phyloP scores from a whole-genome alignment of 2,797 vertebrate genomes.

The Microctenopoma steveboyesi region DNA sequence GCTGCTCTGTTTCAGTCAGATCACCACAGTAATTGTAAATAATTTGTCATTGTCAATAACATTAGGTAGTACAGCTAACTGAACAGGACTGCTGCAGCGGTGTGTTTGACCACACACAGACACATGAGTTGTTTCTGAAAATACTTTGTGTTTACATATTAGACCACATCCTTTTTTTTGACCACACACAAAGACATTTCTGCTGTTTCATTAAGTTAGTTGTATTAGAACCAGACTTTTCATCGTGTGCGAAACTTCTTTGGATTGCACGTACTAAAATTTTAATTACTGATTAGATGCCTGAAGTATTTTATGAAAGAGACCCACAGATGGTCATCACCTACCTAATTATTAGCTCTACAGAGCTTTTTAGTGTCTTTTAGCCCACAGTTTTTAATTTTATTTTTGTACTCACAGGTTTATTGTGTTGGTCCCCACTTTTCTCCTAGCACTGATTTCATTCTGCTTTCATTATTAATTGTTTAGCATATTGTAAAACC shows the following conservation, averaged over 20 bases:
- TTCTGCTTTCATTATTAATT: not conserved
- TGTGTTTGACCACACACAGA: constrained; percentile 29
- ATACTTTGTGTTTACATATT: not conserved
- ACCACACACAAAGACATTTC: not conserved
- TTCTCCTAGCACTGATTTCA: too few species aligned
- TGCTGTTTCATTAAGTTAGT: not conserved
- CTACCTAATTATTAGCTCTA: too few species aligned
- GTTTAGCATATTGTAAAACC: not conserved
- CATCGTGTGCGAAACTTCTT: not conserved
- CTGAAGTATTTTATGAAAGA: too few species aligned
- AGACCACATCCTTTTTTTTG: constrained; percentile 4
- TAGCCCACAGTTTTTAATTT: too few species aligned
- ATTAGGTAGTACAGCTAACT: not conserved
- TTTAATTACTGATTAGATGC: not conserved
- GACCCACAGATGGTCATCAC: too few species aligned
- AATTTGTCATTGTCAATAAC: constrained; percentile 1
- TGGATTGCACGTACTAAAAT: not conserved
- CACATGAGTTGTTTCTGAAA: constrained; percentile 12
- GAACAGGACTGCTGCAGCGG: not conserved
- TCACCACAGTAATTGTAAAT: constrained; percentile 16
- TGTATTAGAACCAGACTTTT: not conserved
- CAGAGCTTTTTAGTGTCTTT: too few species aligned
- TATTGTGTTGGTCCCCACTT: too few species aligned
- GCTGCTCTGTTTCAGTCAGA: not conserved
- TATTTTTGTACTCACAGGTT: too few species aligned